Evolutionary conservation across 2,113 vertebrate species (phyloP), one percentile per base, ranked within the genome.

Genomic region (Arothron firmamentum): DNA sequence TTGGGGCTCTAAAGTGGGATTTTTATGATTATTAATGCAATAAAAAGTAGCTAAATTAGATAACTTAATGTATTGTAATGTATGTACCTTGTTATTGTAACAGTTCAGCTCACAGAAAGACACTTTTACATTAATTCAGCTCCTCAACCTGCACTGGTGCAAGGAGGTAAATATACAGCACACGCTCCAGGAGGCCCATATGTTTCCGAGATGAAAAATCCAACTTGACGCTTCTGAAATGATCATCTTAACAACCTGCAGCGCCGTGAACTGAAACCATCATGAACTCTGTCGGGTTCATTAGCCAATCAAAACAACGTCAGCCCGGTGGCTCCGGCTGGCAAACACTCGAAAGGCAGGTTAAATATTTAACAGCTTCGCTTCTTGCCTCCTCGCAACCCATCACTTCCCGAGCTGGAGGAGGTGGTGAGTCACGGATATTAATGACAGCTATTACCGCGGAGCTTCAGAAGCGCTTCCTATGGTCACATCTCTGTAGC

Each of bases 311-410:
- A 77, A 71, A 82, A 79, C 71, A 75, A 59, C 74, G 62, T 21
- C 52, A 52, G 51, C 75, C 76, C 75, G 47, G 76, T 86, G 80
- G 67, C 62, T 61, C 70, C 67, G 84, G 62, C 59, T 69, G 49
- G 72, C 67, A 81, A 82, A 82, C 69, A 62, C 69, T 70, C 42
- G 56, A 62, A 74, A 69, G 56, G n/a, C 75, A 78, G 75, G 66
- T 88, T 83, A 82, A 87, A 87, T 84, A 88, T 89, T 87, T 73
- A 82, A 70, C 67, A 72, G 67, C 53, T 69, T 61, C 48, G 42
- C 52, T 54, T 75, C 64, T 71, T 58, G 3, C 45, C 57, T 56
- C 65, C 70, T 50, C 9, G 56, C 66, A 62, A 25, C 15, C 58
- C 49, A 58, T 80, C 80, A 53, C 52, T 80, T 77, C 72, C 47